These are phyloP conservation scores for Lamellibrachia columna DNA, from an alignment of 2,888 invertebrate genomes.

Conservation along the genomic window DNA sequence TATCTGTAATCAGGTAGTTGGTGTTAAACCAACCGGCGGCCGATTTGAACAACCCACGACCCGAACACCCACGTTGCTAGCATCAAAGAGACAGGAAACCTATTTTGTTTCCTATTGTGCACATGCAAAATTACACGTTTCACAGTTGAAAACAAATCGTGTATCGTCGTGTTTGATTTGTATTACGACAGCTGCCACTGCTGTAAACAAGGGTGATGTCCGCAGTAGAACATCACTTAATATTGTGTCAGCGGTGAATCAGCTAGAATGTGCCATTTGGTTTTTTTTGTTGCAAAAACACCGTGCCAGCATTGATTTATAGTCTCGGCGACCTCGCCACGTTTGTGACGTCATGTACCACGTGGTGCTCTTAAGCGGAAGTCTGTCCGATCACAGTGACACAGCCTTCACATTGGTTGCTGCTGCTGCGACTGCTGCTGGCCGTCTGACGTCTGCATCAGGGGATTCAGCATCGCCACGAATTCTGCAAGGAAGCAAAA, in stretches of 20 bases:
- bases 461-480: conserved; percentile 22
- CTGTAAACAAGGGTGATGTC: not conserved
- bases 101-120: not conserved
- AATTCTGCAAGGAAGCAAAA: conserved; percentile 21
- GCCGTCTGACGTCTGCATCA: conserved; percentile 6
- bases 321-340: not conserved
- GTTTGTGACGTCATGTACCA: not conserved
- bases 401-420: not conserved
- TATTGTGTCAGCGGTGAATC: not conserved
- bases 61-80: not conserved
- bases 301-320: not conserved
- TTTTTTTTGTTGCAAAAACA: not conserved
- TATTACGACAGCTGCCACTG: not conserved
- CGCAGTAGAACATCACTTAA: not conserved
- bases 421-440: not conserved
- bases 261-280: not conserved
- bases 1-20: not conserved
- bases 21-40: not conserved
- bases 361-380: not conserved
- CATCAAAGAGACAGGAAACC: not conserved
- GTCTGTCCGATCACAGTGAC: not conserved
- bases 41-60: not conserved
- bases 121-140: not conserved
- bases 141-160: not conserved
- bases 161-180: not conserved